Conservation (phyloP, 2,113 vertebrate genomes). For the Lichenostomus cassidix region DNA sequence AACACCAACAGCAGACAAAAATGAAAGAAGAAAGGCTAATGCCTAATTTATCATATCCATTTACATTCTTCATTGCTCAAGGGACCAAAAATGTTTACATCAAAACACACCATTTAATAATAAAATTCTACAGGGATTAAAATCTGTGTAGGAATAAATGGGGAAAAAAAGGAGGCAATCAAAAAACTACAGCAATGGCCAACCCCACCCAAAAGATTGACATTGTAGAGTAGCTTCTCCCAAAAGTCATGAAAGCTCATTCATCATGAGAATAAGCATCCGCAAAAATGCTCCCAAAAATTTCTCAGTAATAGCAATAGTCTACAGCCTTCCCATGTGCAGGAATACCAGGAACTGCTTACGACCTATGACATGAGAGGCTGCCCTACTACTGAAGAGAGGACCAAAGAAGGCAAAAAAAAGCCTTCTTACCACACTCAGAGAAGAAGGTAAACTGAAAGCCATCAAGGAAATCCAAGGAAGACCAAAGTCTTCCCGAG, state of each 20-base stretch:
- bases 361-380: background rate
- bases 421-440: background rate
- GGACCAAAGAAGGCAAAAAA: background rate
- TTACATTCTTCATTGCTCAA: background rate
- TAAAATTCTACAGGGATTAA: background rate
- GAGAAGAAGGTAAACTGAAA: background rate
- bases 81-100: background rate
- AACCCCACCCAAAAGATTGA: background rate
- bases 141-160: background rate
- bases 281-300: background rate
- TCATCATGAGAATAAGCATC: background rate
- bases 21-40: background rate
- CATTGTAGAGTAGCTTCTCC: background rate
- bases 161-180: background rate
- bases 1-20: background rate
- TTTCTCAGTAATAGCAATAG: background rate
- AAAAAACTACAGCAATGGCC: background rate
- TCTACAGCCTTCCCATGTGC: background rate
- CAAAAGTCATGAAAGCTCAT: background rate
- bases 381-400: background rate
- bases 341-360: background rate
- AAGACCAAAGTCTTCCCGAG: background rate
- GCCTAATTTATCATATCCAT: background rate
- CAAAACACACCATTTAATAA: background rate
- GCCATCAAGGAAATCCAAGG: background rate